Evolutionary conservation across 2,888 invertebrate species (phyloP).

Genomic region (Eristalis tenax): DNA sequence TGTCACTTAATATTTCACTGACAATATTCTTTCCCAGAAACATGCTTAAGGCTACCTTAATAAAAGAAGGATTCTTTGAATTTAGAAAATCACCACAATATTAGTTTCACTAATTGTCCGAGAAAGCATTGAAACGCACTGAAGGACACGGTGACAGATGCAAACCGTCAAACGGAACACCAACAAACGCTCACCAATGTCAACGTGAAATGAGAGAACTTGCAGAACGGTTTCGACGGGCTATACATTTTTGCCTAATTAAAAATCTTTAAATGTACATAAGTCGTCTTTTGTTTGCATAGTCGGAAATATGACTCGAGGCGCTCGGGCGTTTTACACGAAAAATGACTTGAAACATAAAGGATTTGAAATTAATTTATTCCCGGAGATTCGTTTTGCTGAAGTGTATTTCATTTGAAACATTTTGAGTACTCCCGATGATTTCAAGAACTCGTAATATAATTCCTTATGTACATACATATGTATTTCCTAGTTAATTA

Average conservation of each 20-base stretch:
- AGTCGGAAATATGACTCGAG: neutral
- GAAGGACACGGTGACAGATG: neutral
- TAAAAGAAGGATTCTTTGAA: neutral
- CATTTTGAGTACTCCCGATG: neutral
- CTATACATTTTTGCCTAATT: neutral
- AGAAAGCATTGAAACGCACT: neutral
- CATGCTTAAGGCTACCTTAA: neutral
- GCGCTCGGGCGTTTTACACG: neutral
- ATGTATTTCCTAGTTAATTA: neutral
- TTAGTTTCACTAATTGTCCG: neutral
- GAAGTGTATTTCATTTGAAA: neutral
- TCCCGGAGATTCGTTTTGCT: neutral
- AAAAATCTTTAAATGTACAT: neutral
- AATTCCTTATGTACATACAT: too few relatives aligned
- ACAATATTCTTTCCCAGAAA: neutral
- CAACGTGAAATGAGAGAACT: neutral
- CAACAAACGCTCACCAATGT: neutral
- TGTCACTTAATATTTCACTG: too few relatives aligned
- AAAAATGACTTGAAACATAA: neutral
- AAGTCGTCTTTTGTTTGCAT: neutral
- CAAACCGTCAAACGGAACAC: neutral
- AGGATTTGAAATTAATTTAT: neutral
- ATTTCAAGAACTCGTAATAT: neutral
- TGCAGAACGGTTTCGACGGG: too few relatives aligned
- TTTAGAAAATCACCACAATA: neutral